These are phyloP conservation scores for Silvanus unidentatus DNA, from an alignment of 2,888 invertebrate species.

Conservation along the genomic window DNA sequence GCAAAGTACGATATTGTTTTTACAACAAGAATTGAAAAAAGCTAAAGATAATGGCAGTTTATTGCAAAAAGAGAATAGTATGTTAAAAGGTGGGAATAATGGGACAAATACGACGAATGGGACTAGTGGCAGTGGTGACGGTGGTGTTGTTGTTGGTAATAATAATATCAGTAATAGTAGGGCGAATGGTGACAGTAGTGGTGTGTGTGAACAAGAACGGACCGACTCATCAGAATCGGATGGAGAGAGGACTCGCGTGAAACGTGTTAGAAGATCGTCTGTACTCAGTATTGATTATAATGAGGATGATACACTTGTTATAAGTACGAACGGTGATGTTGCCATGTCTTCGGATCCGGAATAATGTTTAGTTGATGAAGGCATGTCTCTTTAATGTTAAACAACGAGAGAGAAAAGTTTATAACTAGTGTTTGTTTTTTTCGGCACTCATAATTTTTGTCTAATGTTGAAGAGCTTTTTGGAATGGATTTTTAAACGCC, in stretches of 20 bases:
- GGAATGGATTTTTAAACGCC: too few species aligned
- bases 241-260: slow-evolving; percentile 49
- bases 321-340: slow-evolving; percentile 62
- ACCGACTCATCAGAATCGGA: slow-evolving; percentile 49
- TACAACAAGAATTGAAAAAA: slow-evolving; percentile 88
- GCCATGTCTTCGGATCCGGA: slow-evolving; percentile 46
- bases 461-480: too few species aligned
- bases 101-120: slow-evolving; percentile 27
- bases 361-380: slow-evolving; percentile 29
- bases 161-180: slow-evolving; percentile 16
- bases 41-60: slow-evolving; percentile 57
- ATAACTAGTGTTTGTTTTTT: too few species aligned
- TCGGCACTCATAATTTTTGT: slow-evolving; percentile 1
- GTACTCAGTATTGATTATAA: slow-evolving; percentile 69
- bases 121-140: slow-evolving; percentile 14
- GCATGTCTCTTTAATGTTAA: slow-evolving; percentile 10
- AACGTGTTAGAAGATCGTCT: slow-evolving; percentile 65
- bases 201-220: slow-evolving; percentile 44
- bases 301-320: slow-evolving; percentile 68
- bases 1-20: slow-evolving; percentile 92
- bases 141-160: slow-evolving; percentile 11
- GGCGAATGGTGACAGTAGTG: slow-evolving; percentile 29
- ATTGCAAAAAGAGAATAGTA: slow-evolving; percentile 56
- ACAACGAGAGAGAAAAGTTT: too few species aligned
- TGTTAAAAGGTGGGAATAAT: slow-evolving; percentile 29